Evolutionary conservation across 2,797 vertebrate species (phyloP).

Genomic region (Leptatherina wallacei): DNA sequence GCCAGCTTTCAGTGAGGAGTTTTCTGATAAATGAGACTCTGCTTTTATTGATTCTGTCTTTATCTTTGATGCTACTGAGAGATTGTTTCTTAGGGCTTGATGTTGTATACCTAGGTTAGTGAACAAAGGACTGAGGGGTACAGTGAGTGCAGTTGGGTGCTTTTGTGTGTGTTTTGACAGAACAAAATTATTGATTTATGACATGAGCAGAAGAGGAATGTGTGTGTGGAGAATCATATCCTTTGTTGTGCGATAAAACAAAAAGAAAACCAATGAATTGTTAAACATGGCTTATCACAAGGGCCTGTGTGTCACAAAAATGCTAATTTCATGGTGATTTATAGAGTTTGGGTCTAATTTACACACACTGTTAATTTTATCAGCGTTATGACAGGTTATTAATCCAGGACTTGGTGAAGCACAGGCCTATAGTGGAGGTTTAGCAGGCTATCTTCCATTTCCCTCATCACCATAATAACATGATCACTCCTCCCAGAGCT

Average conservation of each 20-base stretch:
- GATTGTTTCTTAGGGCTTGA: slow-evolving; percentile 52
- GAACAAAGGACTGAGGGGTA: slow-evolving; percentile 58
- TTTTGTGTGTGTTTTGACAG: slow-evolving; percentile 47
- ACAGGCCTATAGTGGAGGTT: slow-evolving; percentile 15
- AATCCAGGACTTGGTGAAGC: slow-evolving; percentile 30
- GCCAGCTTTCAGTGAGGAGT: slow-evolving; percentile 39
- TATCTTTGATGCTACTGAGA: slow-evolving; percentile 54
- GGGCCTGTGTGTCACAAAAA: slow-evolving; percentile 10
- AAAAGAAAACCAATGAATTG: slow-evolving; percentile 30
- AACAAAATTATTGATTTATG: slow-evolving; percentile 68
- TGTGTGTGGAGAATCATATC: slow-evolving; percentile 25
- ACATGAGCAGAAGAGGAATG: slow-evolving; percentile 52
- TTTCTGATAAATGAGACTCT: slow-evolving; percentile 64
- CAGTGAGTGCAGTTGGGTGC: slow-evolving; percentile 11
- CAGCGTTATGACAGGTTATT: slow-evolving; percentile 16
- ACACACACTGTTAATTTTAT: slow-evolving; percentile 7
- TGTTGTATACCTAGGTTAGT: slow-evolving; percentile 39
- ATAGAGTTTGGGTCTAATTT: slow-evolving; percentile 15
- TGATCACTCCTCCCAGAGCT: slow-evolving; percentile 61
- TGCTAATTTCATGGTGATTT: slow-evolving; percentile 35
- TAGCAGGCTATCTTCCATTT: slow-evolving; percentile 47
- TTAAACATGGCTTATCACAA: slow-evolving; percentile 5
- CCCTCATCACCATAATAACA: slow-evolving; percentile 67
- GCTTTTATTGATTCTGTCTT: slow-evolving; percentile 63
- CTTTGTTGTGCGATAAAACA: slow-evolving; percentile 23